Base-by-base conservation (phyloP, 2,113 vertebrate species). In the Xiphophorus hellerii region DNA sequence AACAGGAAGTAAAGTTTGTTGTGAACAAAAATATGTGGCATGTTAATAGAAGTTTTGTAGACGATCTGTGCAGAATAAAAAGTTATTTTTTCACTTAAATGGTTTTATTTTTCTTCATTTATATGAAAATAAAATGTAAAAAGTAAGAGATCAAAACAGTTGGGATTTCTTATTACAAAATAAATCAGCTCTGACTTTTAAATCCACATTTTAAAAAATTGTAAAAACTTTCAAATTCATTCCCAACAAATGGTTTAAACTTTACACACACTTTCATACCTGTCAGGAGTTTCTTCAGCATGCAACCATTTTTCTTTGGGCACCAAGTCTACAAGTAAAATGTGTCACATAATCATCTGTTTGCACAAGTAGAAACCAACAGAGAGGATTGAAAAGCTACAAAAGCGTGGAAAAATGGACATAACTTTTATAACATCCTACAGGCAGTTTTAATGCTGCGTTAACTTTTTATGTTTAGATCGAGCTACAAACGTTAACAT, bases 61-160 rank as follows among this genome's bases (percentile, higher is more conserved):
- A 12, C 10, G 14, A 13, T 20, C 7, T 48, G 37, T 37, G 15
- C 31, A 64, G 35, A 77, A 71, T 71, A 71, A 71, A 48, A 76
- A 68, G 8, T 48, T 62, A 15, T 48, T 67, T 72, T 51, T 15
- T 31, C 20, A 28, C 6, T 29, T 2, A 39, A 39, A 25, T 42
- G 4, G 4, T 20, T 33, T 77, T 39, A 11, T 29, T 35, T 65
- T 44, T 37, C 10, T 15, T 58, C 10, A 14, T 58, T 37, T 25
- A 51, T 63, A 14, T 63, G 13, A 63, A 9, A 30, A 30, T 58
- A 58, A 10, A 58, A n/a, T 58, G 25, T 10, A 58, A 51, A 54
- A 54, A 54, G 17, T 8, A 25, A 54, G 20, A 51, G 6, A 20
- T 25, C 20, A 51, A 51, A 51, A 51, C 20, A 25, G 48, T 51